These are phyloP conservation scores for Orientallactaga sibirica DNA, from an alignment of 2,797 vertebrate species.

Conservation along the genomic window DNA sequence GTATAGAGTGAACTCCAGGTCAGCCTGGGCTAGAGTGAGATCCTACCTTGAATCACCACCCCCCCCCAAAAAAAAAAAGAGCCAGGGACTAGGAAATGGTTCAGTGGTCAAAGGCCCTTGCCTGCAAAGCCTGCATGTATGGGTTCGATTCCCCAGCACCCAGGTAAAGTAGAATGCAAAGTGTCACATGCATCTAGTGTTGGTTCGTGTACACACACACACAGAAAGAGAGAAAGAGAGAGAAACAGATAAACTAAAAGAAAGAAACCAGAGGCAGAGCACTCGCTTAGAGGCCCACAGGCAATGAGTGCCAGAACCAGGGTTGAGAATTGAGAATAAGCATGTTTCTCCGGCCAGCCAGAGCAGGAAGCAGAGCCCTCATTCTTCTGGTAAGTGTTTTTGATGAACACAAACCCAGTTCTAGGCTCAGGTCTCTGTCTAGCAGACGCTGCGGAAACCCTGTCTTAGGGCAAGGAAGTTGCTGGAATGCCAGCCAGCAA, in stretches of 20 bases:
- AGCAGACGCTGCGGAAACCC: neutral
- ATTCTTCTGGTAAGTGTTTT: neutral
- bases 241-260: too few relatives aligned
- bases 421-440: neutral
- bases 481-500: conserved; percentile 17
- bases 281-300: neutral
- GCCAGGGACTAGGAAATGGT: neutral
- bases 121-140: too few relatives aligned
- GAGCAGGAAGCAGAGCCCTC: neutral
- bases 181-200: too few relatives aligned
- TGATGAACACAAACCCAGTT: neutral
- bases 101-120: too few relatives aligned
- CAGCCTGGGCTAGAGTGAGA: too few relatives aligned
- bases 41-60: too few relatives aligned
- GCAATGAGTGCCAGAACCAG: neutral
- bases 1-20: too few relatives aligned
- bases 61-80: neutral
- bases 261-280: neutral
- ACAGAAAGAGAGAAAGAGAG: too few relatives aligned
- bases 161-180: too few relatives aligned
- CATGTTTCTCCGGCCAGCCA: neutral
- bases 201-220: too few relatives aligned
- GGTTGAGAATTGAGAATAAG: neutral
- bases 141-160: too few relatives aligned
- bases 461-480: neutral